These are phyloP conservation scores for Melanchra persicariae DNA, from an alignment of 2,888 invertebrate species.

Conservation along the genomic window DNA sequence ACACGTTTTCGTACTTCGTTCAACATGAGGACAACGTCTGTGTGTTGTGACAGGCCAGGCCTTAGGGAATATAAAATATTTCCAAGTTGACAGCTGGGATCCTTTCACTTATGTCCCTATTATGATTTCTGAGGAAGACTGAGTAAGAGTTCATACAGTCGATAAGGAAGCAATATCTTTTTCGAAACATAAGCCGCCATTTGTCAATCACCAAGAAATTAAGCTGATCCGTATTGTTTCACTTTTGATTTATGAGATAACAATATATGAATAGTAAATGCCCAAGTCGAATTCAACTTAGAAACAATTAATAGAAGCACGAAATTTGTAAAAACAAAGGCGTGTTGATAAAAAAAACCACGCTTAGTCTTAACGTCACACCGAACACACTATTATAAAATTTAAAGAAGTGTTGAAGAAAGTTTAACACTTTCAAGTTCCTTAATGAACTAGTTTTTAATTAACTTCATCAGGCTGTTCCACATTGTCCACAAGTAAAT, in stretches of 20 bases:
- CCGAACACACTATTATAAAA: neutral
- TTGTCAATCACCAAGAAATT: neutral
- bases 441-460: conserved; percentile 19
- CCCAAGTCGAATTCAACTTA: neutral
- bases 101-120: conserved; percentile 19
- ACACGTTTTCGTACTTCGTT: conserved; percentile 12
- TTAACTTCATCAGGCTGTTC: conserved; percentile 3
- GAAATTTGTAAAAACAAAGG: neutral
- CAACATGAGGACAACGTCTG: neutral
- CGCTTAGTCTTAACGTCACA: neutral
- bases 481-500: conserved; percentile 4
- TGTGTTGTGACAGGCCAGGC: conserved; percentile 17
- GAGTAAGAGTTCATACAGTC: neutral
- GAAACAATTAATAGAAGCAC: no score
- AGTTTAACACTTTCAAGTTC: neutral
- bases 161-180: neutral
- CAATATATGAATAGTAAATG: neutral
- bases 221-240: neutral
- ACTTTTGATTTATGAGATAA: neutral
- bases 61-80: conserved; percentile 7
- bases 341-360: neutral
- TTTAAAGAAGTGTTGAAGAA: neutral
- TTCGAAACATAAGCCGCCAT: neutral
- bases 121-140: conserved; percentile 4
- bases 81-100: neutral